Base-by-base conservation (phyloP, 2,888 invertebrate species). In the Latrodectus hesperus region DNA sequence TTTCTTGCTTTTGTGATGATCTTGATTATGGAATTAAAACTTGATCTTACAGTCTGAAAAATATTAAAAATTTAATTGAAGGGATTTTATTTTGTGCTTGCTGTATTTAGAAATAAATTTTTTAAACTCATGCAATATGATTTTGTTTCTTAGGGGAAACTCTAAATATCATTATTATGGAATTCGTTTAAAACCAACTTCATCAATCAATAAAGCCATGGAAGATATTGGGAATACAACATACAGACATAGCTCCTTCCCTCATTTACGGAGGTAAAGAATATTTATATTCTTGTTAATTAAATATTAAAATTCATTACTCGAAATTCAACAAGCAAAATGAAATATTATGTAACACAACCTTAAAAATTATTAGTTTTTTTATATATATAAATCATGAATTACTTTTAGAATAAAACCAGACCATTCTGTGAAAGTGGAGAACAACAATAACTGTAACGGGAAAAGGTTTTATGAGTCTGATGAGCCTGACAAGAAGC, bases 151-250 rank as follows among this genome's bases (percentile, higher is more conserved):
- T 92, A 95, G 97, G 91, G 99, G 99, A 60, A 99, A 99, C 93
- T 99, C 98, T 52, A 99, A 99, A 93, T 99, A 99, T 92, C 99
- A 99, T 93, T 99, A 99, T 93, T 99, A 99, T 93, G 99, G 99
- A n/a, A 99, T 99, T 90, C 94, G 99, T 60, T 96, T 99, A 83
- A 99, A 99, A 93, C 96, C 97, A 0, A 95, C 95, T 84, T 97
- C 97, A 3, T 94, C 95, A 11, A 92, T 97, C 89, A 94, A 94
- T 90, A 94, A 94, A 89, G 92, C 95, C 9, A 87, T 82, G 67
- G 90, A 90, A 72, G 90, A 90, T 68, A 85, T 89, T 65, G 87
- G 88, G 53, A 89, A 88, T 65, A 92, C 92, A 92, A 92, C 92
- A 64, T 91, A 92, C 90, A 90, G 93, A 88, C 92, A 93, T 89